Evolutionary conservation across 2,797 vertebrate species (phyloP).

Genomic region (Chelon auratus): DNA sequence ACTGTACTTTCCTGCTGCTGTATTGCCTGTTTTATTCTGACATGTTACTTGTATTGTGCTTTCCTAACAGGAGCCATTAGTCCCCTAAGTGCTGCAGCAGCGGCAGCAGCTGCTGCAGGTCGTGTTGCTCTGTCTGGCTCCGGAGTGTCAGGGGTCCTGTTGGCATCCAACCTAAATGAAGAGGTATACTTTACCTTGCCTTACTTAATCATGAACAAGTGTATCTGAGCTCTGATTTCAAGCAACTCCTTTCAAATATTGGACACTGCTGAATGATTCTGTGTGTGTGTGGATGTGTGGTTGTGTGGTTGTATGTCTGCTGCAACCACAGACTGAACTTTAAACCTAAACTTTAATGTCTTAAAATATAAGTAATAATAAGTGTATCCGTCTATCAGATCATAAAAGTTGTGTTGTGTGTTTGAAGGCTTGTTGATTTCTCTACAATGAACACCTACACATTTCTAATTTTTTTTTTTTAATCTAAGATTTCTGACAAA

Average conservation of each 20-base stretch:
- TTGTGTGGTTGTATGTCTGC: conserved; percentile 30
- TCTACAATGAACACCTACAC: conserved; percentile 8
- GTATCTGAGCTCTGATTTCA: neutral
- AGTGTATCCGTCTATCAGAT: neutral
- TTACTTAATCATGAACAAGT: neutral
- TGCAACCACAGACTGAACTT: neutral
- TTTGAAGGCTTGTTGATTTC: conserved; percentile 12
- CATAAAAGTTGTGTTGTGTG: neutral
- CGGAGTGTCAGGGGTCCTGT: conserved; percentile 91
- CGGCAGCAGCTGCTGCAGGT: conserved; percentile 94
- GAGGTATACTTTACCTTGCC: conserved; percentile 85
- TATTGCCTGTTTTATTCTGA: conserved; percentile 6
- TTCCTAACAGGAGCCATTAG: conserved; percentile 93
- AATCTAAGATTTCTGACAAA: conserved; percentile 58
- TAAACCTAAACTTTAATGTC: conserved; percentile 6
- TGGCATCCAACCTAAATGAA: conserved; percentile 98
- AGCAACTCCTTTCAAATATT: neutral
- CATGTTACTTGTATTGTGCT: neutral
- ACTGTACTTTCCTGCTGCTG: neutral
- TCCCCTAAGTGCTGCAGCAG: conserved; percentile 95
- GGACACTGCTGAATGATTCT: conserved; percentile 15
- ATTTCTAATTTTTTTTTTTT: conserved; percentile 3
- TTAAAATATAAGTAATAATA: no score
- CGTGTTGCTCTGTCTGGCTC: conserved; percentile 96
- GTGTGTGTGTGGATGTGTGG: conserved; percentile 30